Base-by-base conservation (phyloP, 1,140 invertebrate species). In the Magallana gigas region DNA sequence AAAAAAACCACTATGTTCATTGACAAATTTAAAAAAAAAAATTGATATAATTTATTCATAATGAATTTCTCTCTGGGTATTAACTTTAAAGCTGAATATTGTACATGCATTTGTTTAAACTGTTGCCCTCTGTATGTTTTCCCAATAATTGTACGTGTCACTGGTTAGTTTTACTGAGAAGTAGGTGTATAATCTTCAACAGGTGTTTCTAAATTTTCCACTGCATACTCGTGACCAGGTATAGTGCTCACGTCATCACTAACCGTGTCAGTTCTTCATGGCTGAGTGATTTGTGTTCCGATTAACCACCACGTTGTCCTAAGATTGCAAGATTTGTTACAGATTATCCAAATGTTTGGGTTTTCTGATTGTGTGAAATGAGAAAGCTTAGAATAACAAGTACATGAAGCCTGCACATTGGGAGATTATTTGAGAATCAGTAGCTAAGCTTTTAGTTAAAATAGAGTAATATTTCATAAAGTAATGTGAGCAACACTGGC, bases 171-270 rank as follows among this genome's bases (percentile, higher is more conserved):
- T 60, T 84, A 84, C 11, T 84, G 58, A 84, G 60, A n/a, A 59
- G 29, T 84, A 84, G 83, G 57, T 84, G 14, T 84, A 84, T 84
- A 84, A 84, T 84, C 83, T 84, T 84, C 83, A 84, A 84, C 83
- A 84, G 83, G 83, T 84, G 57, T 84, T 16, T 60, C 57, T 84
- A 84, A 36, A 84, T 60, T 84, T 62, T 16, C 57, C 83, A 60
- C 59, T 36, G 23, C 57, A 29, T 84, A 36, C 83, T 60, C 56
- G 59, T 29, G 59, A 57, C 11, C 81, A 58, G 81, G 81, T 83
- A 83, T 57, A 58, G 68, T 76, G 23, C 68, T 76, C 68, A 76
- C 68, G 18, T 76, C 68, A 76, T 76, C 18, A 76, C 68, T 76
- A 76, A 76, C 68, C 68, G 23, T 76, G 68, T 76, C 68, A 76